Conservation (phyloP, 2,113 vertebrate species). For the Machaerirhynchus nigripectus region DNA sequence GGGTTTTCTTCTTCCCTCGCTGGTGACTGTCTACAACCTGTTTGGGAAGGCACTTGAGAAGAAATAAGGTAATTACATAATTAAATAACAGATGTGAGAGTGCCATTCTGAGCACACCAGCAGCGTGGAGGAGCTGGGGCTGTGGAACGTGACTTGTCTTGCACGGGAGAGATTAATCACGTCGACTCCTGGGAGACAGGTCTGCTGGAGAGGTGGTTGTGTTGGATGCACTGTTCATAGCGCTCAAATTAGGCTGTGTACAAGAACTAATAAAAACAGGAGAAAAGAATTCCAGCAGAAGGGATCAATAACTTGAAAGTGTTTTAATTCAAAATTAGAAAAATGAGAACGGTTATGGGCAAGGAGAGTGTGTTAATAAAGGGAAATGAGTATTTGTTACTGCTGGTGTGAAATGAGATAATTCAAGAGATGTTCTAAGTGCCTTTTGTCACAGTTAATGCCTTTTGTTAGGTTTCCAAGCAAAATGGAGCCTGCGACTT, state of each 20-base stretch:
- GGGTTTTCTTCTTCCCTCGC: background rate
- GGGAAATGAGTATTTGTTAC: slow-evolving; percentile 52
- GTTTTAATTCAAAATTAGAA: slow-evolving; percentile 42
- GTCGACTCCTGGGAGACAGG: background rate
- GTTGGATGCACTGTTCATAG: background rate
- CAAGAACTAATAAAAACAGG: background rate
- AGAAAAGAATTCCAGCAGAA: slow-evolving; percentile 1
- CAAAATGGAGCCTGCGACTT: slow-evolving; percentile 25
- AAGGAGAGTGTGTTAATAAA: slow-evolving; percentile 49
- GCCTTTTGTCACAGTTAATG: slow-evolving; percentile 49
- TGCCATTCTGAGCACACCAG: background rate
- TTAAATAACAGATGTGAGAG: slow-evolving; percentile 42
- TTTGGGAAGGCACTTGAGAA: slow-evolving; percentile 5
- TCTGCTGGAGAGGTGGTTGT: background rate
- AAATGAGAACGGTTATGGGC: slow-evolving; percentile 24
- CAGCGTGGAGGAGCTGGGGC: background rate
- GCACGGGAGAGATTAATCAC: slow-evolving; percentile 25
- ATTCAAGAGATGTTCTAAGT: slow-evolving; percentile 47
- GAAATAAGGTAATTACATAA: slow-evolving; percentile 53
- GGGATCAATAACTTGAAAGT: slow-evolving; percentile 5
- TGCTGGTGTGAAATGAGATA: slow-evolving; percentile 48
- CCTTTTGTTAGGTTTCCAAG: slow-evolving; percentile 33
- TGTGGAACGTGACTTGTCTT: slow-evolving; percentile 9
- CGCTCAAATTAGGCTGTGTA: background rate
- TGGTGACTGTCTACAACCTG: background rate